Conservation (phyloP, 1,140 invertebrate species). For the Drosophila elegans region DNA sequence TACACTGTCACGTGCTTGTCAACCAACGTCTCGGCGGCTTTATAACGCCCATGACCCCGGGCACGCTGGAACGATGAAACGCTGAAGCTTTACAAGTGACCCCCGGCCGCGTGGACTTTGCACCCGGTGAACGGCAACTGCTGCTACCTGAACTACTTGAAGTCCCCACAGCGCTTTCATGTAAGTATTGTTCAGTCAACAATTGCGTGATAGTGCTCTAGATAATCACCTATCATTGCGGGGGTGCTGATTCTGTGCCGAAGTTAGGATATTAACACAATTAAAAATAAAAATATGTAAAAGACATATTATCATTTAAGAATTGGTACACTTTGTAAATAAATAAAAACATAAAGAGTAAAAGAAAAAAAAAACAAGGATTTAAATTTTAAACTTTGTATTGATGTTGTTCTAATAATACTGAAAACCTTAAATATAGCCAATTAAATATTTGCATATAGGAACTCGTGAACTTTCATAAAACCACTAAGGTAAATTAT, state of each 20-base stretch:
- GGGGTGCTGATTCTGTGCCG: not conserved
- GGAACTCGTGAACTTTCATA: not conserved
- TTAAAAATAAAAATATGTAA: not conserved
- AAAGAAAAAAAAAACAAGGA: not conserved
- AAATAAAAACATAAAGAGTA: not conserved
- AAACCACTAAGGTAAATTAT: not conserved
- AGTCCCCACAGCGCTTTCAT: constrained; percentile 17
- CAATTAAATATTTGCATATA: too few relatives aligned
- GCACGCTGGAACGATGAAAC: not conserved
- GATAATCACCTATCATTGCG: too few relatives aligned
- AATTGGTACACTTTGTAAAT: too few relatives aligned
- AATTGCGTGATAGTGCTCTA: not conserved
- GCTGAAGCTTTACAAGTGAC: constrained; percentile 45
- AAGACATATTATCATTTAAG: too few relatives aligned
- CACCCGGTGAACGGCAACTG: constrained; percentile 20
- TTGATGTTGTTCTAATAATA: too few relatives aligned
- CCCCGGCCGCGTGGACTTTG: constrained; percentile 36
- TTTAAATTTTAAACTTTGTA: not conserved
- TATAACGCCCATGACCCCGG: constrained; percentile 41
- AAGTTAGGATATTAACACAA: not conserved
- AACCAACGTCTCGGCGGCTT: constrained; percentile 27
- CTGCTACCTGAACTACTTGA: not conserved
- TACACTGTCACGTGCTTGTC: constrained; percentile 38
- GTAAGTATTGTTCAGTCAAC: constrained; percentile 23
- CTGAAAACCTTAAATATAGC: too few relatives aligned